A percentile compares a stretch with the other conserved stretches of the same genome.
These are phyloP conservation scores for Hylyphantes graminicola DNA, from an alignment of 1,140 invertebrate genomes.

Conservation along the genomic window DNA sequence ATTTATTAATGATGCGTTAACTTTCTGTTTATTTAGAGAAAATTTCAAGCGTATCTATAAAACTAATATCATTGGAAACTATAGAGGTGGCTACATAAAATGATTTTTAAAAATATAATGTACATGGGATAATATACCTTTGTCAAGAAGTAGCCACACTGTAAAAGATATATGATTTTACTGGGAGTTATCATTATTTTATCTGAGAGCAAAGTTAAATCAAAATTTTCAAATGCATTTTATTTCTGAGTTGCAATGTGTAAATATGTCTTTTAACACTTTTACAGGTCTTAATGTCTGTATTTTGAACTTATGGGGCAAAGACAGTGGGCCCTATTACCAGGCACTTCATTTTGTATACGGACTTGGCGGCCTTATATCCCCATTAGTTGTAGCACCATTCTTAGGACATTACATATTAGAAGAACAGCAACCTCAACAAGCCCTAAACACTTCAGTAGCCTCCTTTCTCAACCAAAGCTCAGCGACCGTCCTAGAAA, in stretches of 20 bases:
- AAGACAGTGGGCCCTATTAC: slow-evolving; percentile 70
- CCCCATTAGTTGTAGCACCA: slow-evolving; percentile 70
- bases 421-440: slow-evolving; percentile 23
- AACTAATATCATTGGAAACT: no score
- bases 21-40: no score
- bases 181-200: background rate
- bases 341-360: slow-evolving; percentile 72
- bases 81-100: background rate
- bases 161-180: background rate
- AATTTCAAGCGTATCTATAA: no score
- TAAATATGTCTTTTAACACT: background rate
- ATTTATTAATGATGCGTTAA: no score
- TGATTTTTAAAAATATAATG: background rate
- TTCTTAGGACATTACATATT: slow-evolving; percentile 66
- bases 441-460: background rate
- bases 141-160: background rate
- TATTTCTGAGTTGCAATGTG: background rate
- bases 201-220: background rate
- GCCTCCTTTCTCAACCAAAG: background rate
- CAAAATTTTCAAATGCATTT: background rate
- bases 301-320: slow-evolving; percentile 71
- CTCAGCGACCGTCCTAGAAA: background rate
- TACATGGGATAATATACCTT: background rate
- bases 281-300: slow-evolving; percentile 67
- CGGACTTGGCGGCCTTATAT: slow-evolving; percentile 71